Percentiles rank a stretch among this genome's conserved stretches.
phyloP scores from a whole-genome alignment of 2,888 invertebrate genomes.

The Axea sp. region DNA sequence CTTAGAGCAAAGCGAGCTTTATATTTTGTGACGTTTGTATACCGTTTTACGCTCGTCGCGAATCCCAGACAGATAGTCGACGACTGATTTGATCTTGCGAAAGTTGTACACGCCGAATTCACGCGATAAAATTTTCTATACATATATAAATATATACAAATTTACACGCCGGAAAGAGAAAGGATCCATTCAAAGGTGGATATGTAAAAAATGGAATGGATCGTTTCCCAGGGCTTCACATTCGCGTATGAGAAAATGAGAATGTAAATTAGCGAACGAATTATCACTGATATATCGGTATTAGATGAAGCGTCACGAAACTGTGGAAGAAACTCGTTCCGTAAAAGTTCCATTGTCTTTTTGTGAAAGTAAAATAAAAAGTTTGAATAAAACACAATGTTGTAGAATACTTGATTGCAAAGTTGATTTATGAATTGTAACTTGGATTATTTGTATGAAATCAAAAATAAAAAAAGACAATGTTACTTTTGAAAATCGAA shows the following conservation, averaged over 20 bases:
- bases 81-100: no score
- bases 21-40: constrained; percentile 60
- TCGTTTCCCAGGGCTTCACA: constrained; percentile 10
- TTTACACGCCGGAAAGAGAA: constrained; percentile 4
- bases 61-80: no score
- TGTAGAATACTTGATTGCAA: no score
- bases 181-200: constrained; percentile 2
- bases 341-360: no score
- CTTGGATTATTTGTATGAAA: no score
- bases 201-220: constrained; percentile 19
- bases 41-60: constrained; percentile 44
- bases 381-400: no score
- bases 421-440: no score
- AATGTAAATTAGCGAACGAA: constrained; percentile 47
- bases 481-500: no score
- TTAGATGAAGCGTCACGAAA: constrained; percentile 13
- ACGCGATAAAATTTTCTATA: constrained; percentile 39
- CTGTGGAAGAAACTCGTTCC: no score
- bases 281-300: constrained; percentile 23
- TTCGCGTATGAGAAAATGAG: constrained; percentile 32
- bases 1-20: constrained; percentile 49
- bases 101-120: constrained; percentile 32
- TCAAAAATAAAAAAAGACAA: no score
- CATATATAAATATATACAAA: constrained; percentile 35
- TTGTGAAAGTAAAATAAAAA: no score